Conservation (phyloP, 2,888 invertebrate species). For the Augochlorella aurata region DNA sequence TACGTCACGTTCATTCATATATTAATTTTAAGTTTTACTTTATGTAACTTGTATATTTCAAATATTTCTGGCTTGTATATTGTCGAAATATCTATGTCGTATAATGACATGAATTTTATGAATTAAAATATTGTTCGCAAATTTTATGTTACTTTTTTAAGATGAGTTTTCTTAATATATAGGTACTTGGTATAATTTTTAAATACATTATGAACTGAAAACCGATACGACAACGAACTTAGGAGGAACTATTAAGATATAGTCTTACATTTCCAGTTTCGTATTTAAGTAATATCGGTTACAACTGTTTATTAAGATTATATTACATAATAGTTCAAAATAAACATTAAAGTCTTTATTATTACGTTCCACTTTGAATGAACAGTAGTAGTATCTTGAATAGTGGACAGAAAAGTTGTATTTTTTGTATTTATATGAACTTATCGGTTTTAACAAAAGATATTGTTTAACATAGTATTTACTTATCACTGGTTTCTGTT, state of each 20-base stretch:
- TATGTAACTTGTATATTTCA: not conserved
- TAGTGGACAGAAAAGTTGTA: not conserved
- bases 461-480: not conserved
- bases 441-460: conserved; percentile 5
- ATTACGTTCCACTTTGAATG: conserved; percentile 17
- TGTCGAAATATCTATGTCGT: not conserved
- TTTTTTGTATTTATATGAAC: conserved; percentile 8
- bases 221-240: conserved; percentile 10
- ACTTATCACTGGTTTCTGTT: not conserved
- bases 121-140: not conserved
- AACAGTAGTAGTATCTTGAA: conserved; percentile 16
- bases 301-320: conserved; percentile 21
- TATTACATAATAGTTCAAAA: conserved; percentile 25
- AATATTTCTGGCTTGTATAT: conserved; percentile 13
- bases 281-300: conserved; percentile 13
- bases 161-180: conserved; percentile 1
- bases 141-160: conserved; percentile 11
- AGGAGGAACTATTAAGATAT: conserved; percentile 9
- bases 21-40: not conserved
- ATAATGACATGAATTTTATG: conserved; percentile 7
- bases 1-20: conserved; percentile 3
- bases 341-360: conserved; percentile 20
- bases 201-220: conserved; percentile 11
- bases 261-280: not conserved
- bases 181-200: not conserved